Conservation (phyloP, 2,888 invertebrate genomes). For the Brachylomia viminalis region DNA sequence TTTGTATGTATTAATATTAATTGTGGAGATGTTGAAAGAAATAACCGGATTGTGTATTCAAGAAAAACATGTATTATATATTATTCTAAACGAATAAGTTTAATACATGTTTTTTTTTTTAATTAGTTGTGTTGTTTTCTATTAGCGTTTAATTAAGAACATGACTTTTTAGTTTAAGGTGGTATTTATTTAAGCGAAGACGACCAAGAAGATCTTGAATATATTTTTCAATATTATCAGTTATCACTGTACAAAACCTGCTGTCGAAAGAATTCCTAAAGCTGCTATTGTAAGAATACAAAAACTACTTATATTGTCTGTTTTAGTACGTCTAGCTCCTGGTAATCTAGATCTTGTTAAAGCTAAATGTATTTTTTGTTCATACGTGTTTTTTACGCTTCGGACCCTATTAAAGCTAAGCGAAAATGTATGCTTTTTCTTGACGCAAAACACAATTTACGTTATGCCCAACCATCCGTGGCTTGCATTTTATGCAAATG, state of each 20-base stretch:
- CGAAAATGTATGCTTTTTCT: slow-evolving; percentile 46
- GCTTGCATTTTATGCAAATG: slow-evolving; percentile 66
- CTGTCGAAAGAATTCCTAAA: neutral
- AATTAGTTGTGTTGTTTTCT: neutral
- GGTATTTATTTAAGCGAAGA: neutral
- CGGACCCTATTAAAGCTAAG: slow-evolving; percentile 27
- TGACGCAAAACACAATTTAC: slow-evolving; percentile 61
- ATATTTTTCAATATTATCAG: neutral
- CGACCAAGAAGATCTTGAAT: neutral
- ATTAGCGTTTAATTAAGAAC: neutral
- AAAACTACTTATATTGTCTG: neutral
- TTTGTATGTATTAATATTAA: slow-evolving; percentile 1
- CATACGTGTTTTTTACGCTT: slow-evolving; percentile 21
- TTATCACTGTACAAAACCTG: neutral
- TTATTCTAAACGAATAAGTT: too few species aligned
- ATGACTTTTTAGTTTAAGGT: neutral
- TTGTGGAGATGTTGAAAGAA: slow-evolving; percentile 11
- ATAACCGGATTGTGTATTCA: neutral
- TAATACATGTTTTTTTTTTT: neutral
- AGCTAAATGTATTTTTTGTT: slow-evolving; percentile 8
- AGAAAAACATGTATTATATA: neutral
- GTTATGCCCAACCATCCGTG: slow-evolving; percentile 62
- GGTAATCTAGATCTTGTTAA: neutral
- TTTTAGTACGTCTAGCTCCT: neutral
- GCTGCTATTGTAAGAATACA: neutral